phyloP scores from a whole-genome alignment of 1,140 invertebrate genomes.

The Euura lappo region DNA sequence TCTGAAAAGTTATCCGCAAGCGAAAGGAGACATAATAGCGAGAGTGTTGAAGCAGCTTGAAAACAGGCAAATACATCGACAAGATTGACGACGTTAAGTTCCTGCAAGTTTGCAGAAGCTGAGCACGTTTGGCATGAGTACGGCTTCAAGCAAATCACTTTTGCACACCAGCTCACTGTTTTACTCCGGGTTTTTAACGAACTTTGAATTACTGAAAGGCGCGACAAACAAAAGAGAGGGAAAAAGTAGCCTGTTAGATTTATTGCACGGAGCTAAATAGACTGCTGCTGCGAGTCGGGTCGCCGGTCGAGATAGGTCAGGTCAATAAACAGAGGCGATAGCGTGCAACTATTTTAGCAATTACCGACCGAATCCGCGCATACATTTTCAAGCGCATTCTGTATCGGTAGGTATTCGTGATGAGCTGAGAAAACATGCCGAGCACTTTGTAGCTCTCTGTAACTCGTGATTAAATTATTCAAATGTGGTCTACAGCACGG shows the following conservation, averaged over 20 bases:
- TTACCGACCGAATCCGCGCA: not conserved
- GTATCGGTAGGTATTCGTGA: not conserved
- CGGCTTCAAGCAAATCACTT: not conserved
- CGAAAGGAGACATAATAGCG: not conserved
- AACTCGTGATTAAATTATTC: not conserved
- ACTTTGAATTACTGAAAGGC: not conserved
- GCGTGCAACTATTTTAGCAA: constrained; percentile 7
- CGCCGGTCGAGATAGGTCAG: not conserved
- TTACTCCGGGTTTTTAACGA: not conserved
- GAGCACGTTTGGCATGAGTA: not conserved
- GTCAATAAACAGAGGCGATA: not conserved
- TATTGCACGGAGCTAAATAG: too few species aligned
- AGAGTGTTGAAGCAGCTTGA: not conserved
- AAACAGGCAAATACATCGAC: not conserved
- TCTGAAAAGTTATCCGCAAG: too few species aligned
- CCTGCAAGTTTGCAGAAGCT: not conserved
- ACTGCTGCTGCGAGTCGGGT: too few species aligned
- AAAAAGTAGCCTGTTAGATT: not conserved
- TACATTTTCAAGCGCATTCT: not conserved
- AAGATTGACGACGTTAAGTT: not conserved
- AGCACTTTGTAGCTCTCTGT: not conserved
- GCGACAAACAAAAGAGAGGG: not conserved
- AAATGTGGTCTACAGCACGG: not conserved
- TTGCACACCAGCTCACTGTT: not conserved
- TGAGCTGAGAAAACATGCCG: not conserved